phyloP scores from a whole-genome alignment of 2,888 invertebrate species.

The Noctua janthe region DNA sequence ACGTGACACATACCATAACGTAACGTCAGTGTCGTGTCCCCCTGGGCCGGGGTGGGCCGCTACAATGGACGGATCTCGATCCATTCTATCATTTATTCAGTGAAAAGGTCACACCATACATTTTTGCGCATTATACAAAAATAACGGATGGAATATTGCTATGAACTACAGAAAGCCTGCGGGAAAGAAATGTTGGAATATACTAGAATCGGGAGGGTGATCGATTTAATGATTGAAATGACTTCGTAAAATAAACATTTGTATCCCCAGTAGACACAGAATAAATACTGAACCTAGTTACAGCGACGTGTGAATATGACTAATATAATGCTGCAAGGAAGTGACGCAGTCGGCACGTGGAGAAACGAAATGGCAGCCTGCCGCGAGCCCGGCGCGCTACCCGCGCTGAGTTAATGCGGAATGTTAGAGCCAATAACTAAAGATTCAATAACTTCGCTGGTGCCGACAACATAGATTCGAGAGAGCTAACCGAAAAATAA shows the following conservation, averaged over 20 bases:
- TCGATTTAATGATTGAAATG: conserved; percentile 2
- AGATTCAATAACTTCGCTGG: conserved; percentile 34
- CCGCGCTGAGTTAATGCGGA: neutral
- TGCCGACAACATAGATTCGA: conserved; percentile 17
- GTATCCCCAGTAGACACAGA: neutral
- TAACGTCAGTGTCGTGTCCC: neutral
- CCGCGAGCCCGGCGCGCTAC: neutral
- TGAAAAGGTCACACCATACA: conserved; percentile 10
- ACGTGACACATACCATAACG: neutral
- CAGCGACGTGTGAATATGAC: neutral
- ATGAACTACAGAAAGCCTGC: conserved; percentile 8
- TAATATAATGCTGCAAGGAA: neutral
- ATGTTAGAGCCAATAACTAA: conserved; percentile 31
- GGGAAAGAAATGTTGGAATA: neutral
- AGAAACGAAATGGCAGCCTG: neutral
- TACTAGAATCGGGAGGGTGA: neutral
- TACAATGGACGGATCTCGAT: conserved; percentile 8
- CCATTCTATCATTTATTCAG: conserved; percentile 35
- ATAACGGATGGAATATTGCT: neutral
- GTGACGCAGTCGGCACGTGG: neutral
- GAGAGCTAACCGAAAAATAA: conserved; percentile 25
- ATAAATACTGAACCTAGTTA: neutral
- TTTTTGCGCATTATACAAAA: conserved; percentile 16
- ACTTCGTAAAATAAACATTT: conserved; percentile 13
- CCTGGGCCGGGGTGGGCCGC: neutral